These are phyloP conservation scores for Oscheius sp. DNA, from an alignment of 2,888 invertebrate genomes.

Conservation along the genomic window DNA sequence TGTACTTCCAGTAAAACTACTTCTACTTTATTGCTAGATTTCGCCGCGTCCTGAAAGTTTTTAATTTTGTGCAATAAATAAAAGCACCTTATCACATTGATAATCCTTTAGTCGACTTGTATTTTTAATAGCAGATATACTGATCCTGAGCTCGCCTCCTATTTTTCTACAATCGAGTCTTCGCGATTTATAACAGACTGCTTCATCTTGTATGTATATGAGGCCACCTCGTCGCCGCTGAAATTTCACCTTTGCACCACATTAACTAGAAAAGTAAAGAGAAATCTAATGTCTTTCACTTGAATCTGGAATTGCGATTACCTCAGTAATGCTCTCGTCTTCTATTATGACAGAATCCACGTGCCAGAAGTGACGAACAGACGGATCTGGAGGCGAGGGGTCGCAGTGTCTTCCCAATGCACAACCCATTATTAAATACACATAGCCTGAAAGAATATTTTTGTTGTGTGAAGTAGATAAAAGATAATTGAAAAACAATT, in stretches of 20 bases:
- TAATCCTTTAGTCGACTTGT: constrained; percentile 49
- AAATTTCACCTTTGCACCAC: not conserved
- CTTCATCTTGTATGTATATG: constrained; percentile 48
- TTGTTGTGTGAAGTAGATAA: not conserved
- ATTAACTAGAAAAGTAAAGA: too few relatives aligned
- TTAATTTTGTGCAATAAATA: not conserved
- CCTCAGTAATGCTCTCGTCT: constrained; percentile 41
- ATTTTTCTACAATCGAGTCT: constrained; percentile 46
- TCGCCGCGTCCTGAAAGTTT: constrained; percentile 25
- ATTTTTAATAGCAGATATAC: constrained; percentile 41
- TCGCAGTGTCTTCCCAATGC: constrained; percentile 60
- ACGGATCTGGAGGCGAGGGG: constrained; percentile 62
- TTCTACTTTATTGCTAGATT: constrained; percentile 26
- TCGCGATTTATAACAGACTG: constrained; percentile 46
- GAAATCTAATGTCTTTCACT: too few relatives aligned
- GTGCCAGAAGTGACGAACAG: constrained; percentile 64
- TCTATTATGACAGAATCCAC: constrained; percentile 54
- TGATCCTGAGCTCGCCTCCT: constrained; percentile 40
- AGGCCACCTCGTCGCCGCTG: constrained; percentile 50
- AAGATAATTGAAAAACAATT: not conserved
- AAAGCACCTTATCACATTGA: constrained; percentile 28
- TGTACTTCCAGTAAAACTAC: constrained; percentile 48
- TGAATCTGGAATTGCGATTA: not conserved
- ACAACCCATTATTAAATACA: constrained; percentile 58
- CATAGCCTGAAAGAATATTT: constrained; percentile 10